These are phyloP conservation scores for Oncorhynchus tshawytscha DNA, from an alignment of 2,113 vertebrate genomes.

Conservation along the genomic window DNA sequence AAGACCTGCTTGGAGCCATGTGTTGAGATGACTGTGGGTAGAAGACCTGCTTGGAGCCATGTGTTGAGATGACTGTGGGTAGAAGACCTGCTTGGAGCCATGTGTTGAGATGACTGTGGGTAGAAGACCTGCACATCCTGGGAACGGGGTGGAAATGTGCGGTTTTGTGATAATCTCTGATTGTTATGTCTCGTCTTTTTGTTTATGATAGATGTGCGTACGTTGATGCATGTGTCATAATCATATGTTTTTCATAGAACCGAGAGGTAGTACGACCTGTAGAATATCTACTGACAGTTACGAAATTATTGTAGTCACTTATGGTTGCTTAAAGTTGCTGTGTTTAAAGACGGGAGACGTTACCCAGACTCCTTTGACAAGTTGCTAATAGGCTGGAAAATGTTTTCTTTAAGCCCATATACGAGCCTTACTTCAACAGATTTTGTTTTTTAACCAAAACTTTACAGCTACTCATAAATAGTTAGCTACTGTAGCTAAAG, in stretches of 20 bases:
- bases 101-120: too few relatives aligned
- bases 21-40: too few relatives aligned
- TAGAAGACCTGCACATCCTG: conserved; percentile 33
- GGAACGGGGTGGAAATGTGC: conserved; percentile 6
- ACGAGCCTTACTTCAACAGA: too few relatives aligned
- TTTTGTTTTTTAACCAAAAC: too few relatives aligned
- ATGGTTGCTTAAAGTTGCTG: too few relatives aligned
- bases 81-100: too few relatives aligned
- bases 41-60: too few relatives aligned
- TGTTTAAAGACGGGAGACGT: not conserved
- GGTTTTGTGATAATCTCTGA: conserved; percentile 22
- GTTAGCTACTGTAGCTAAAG: conserved; percentile 34
- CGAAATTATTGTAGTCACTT: conserved; percentile 33
- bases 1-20: too few relatives aligned
- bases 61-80: too few relatives aligned
- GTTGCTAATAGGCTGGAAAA: too few relatives aligned
- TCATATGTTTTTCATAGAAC: conserved; percentile 54
- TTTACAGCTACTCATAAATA: not conserved
- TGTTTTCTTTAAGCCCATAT: too few relatives aligned
- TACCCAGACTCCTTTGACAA: too few relatives aligned
- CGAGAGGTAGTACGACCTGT: conserved; percentile 49
- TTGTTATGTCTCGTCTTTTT: conserved; percentile 1
- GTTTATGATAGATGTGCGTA: not conserved
- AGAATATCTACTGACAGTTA: conserved; percentile 40
- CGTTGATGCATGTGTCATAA: conserved; percentile 33